Evolutionary conservation across 2,888 invertebrate genomes (phyloP).

Genomic region (Brachylomia viminalis): DNA sequence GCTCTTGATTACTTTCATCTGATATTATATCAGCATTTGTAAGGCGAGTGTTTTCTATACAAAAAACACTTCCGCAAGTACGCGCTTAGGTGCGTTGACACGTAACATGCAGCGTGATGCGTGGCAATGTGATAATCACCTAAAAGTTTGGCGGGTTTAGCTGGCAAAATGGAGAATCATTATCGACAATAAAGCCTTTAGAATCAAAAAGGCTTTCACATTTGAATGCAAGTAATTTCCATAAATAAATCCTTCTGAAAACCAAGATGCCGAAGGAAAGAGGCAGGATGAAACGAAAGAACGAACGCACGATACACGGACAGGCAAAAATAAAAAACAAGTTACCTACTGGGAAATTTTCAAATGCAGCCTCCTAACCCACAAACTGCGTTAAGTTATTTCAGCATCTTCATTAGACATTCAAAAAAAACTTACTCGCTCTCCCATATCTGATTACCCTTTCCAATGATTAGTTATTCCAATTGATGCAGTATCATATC

Average conservation of each 20-base stretch:
- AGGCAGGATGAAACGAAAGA: too few relatives aligned
- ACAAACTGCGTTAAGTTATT: neutral
- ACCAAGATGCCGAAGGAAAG: neutral
- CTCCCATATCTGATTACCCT: neutral
- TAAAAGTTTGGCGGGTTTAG: too few relatives aligned
- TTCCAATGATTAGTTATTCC: slow-evolving; percentile 22
- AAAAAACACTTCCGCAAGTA: too few relatives aligned
- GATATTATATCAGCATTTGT: neutral
- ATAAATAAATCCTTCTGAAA: neutral
- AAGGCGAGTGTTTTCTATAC: too few relatives aligned
- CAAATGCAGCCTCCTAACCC: neutral
- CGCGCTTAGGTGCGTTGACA: too few relatives aligned
- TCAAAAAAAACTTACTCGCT: neutral
- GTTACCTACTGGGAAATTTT: neutral
- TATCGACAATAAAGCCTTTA: neutral
- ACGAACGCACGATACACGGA: too few relatives aligned
- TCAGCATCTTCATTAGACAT: neutral
- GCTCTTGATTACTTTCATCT: neutral
- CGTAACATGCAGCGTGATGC: too few relatives aligned
- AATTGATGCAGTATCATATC: slow-evolving; percentile 40
- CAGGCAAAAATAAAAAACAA: neutral
- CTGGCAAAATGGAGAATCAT: too few relatives aligned
- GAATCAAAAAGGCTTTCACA: neutral
- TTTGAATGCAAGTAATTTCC: neutral
- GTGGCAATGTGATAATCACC: too few relatives aligned